Percentiles rank a stretch among this genome's conserved stretches.
phyloP scores from a whole-genome alignment of 2,797 vertebrate species.

The Channa striata region DNA sequence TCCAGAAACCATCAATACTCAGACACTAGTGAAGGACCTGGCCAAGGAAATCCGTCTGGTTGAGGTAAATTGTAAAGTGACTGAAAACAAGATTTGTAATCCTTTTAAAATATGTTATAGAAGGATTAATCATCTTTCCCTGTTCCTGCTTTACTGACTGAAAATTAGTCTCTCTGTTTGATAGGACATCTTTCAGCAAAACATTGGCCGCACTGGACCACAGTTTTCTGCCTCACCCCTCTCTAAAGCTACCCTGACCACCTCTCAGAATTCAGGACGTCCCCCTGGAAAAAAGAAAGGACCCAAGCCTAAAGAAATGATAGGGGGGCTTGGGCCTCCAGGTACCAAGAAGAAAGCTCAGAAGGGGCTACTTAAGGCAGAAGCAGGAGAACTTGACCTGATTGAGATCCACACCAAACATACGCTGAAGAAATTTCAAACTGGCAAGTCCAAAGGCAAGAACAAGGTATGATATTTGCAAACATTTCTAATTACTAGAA shows the following conservation, averaged over 20 bases:
- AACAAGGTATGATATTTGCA: conserved; percentile 75
- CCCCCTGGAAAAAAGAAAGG: conserved; percentile 90
- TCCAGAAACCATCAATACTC: conserved; percentile 92
- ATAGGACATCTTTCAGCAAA: conserved; percentile 94
- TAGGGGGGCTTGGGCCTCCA: conserved; percentile 65
- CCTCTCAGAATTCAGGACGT: conserved; percentile 82
- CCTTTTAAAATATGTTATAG: too few species aligned
- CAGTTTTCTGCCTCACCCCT: conserved; percentile 86
- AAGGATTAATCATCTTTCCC: neutral
- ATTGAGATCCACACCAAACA: conserved; percentile 90
- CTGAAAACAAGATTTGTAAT: neutral
- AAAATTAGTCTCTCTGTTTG: conserved; percentile 32
- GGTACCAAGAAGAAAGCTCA: conserved; percentile 87
- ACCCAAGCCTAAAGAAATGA: conserved; percentile 86
- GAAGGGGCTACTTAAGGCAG: conserved; percentile 84
- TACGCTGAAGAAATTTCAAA: conserved; percentile 87
- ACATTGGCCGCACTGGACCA: conserved; percentile 88
- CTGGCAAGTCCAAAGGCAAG: conserved; percentile 85
- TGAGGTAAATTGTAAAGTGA: conserved; percentile 82
- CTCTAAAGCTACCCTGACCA: conserved; percentile 80
- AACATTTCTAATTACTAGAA: neutral
- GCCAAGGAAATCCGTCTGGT: conserved; percentile 94
- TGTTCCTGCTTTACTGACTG: neutral
- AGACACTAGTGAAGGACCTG: conserved; percentile 91
- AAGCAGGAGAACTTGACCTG: conserved; percentile 86